Conservation (phyloP, 2,797 vertebrate species). For the Iguana delicatissima region DNA sequence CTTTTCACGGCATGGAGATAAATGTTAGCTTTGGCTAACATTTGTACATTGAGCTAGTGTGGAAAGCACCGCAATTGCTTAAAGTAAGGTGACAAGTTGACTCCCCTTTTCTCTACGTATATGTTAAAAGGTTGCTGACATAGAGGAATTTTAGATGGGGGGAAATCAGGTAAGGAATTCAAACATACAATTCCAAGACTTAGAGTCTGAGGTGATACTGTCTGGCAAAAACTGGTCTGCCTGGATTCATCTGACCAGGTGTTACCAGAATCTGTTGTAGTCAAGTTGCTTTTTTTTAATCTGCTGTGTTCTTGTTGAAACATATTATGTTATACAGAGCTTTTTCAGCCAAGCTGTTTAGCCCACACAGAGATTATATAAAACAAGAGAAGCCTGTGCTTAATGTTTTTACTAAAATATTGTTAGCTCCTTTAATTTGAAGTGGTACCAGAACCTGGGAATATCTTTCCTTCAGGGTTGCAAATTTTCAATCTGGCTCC, state of each 20-base stretch:
- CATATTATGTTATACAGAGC: not conserved
- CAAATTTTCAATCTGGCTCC: conserved; percentile 19
- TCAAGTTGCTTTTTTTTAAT: not conserved
- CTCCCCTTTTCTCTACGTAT: no score
- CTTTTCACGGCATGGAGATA: not conserved
- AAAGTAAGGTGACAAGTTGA: not conserved
- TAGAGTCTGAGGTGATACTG: not conserved
- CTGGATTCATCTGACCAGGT: not conserved
- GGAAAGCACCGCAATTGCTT: not conserved
- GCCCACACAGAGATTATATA: not conserved
- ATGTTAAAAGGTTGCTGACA: not conserved
- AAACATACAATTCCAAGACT: not conserved
- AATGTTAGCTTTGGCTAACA: not conserved
- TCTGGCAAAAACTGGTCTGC: not conserved
- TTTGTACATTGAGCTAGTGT: not conserved
- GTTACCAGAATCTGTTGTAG: not conserved
- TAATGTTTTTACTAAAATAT: not conserved
- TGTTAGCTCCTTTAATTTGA: conserved; percentile 3
- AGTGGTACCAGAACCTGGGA: not conserved
- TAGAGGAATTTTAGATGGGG: not conserved
- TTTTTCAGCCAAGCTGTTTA: not conserved
- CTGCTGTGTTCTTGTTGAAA: not conserved
- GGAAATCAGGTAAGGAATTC: not conserved
- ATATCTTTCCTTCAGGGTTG: not conserved
- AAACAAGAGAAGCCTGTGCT: not conserved